phyloP scores from a whole-genome alignment of 2,113 vertebrate genomes.

The Struthidea cinerea region DNA sequence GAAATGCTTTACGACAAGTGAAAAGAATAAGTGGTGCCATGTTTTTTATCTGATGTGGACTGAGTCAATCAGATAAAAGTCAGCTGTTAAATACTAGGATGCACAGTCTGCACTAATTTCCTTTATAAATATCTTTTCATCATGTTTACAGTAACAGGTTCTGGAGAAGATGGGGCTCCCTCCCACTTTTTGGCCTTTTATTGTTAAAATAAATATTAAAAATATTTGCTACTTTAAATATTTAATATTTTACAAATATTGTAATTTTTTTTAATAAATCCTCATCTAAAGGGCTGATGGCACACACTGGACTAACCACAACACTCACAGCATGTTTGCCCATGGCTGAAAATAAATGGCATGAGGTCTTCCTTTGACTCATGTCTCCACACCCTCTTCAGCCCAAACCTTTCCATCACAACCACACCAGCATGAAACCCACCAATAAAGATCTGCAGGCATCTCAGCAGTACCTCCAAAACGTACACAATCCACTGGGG shows the following conservation, averaged over 20 bases:
- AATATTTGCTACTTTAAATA: background rate
- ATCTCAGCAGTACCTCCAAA: background rate
- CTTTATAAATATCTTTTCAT: background rate
- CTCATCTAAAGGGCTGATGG: background rate
- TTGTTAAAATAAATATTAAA: background rate
- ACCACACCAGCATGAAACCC: background rate
- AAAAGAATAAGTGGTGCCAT: background rate
- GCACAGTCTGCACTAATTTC: background rate
- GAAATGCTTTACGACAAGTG: background rate
- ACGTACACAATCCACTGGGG: fast-evolving
- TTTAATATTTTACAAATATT: background rate
- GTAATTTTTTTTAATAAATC: background rate
- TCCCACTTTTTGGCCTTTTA: background rate
- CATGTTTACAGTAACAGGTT: background rate
- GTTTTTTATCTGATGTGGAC: background rate
- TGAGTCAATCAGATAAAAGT: background rate
- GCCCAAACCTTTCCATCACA: background rate
- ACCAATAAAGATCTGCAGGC: background rate
- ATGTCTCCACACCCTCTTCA: background rate
- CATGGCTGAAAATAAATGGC: background rate
- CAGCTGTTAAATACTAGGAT: background rate
- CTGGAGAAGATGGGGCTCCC: background rate
- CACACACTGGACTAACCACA: background rate
- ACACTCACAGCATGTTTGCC: background rate
- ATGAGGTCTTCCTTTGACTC: background rate